Base-by-base conservation (phyloP, 2,797 vertebrate species). In the Takifugu ocellatus region DNA sequence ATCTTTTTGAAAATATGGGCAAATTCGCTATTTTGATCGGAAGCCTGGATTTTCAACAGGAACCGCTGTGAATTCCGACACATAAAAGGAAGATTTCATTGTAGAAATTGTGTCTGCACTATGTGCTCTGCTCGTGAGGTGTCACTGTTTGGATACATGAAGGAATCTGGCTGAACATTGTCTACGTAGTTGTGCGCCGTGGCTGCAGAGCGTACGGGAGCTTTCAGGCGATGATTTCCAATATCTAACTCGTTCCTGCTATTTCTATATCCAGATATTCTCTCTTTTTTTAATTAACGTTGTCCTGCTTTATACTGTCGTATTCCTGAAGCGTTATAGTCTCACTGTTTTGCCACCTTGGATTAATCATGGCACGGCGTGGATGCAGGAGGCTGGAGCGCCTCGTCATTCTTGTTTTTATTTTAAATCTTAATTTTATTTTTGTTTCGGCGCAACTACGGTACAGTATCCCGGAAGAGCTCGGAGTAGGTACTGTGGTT, bases 401-500 rank as follows among this genome's bases (percentile, higher is more conserved):
- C 17, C 39, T 74, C 11, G 1, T 68, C 0, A 3, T 58, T 21
- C 1, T 74, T 42, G 31, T 77, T 59, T 59, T 74, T 60, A 61
- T 16, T 14, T 12, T 75, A 33, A 45, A 47, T 73, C 16, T 74
- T 26, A 42, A 12, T 36, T 70, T 56, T 10, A 46, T 60, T 51
- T 43, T 27, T 9, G 33, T 72, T 29, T 66, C 51, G 5, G 86
- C 84, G 8, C 88, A 89, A 54, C 79, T 89, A 33, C 68, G 78
- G 27, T 91, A 91, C 50, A 81, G 86, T 1, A 55, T 88, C 43
- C 66, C 68, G 0, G 89, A 91, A 10, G 91, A 93, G 53, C 61
- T 82, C 1, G 72, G 78, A 14, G 86, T 87, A 59, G 90, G 90
- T 43, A 74, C 85, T 33, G 70, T 85, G 51, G 88, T 93, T 63